Percentiles rank a stretch among this genome's conserved stretches.
Conservation (phyloP, 1,140 invertebrate genomes). For the Aphaenogaster floridana region DNA sequence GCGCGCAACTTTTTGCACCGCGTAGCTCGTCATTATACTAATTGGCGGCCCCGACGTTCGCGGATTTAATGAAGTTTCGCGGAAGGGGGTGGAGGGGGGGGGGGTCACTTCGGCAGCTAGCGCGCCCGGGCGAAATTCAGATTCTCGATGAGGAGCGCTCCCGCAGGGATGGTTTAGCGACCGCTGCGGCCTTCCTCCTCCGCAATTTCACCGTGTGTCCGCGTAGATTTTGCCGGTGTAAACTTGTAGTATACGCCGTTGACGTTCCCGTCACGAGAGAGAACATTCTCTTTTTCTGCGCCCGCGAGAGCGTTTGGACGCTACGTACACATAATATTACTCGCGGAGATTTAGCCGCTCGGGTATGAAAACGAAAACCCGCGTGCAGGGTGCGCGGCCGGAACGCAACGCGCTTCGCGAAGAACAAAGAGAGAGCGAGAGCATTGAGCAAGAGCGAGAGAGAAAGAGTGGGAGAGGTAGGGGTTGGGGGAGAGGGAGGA, state of each 20-base stretch:
- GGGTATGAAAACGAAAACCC: conserved; percentile 3
- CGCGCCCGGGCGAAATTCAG: conserved; percentile 18
- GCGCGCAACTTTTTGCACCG: conserved; percentile 55
- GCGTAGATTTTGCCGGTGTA: not conserved
- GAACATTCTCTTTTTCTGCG: conserved; percentile 2
- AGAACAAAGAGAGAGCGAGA: conserved; percentile 9
- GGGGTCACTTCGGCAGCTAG: conserved; percentile 38
- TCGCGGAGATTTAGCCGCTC: conserved; percentile 32
- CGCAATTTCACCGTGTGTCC: not conserved
- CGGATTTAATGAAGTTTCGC: conserved; percentile 59
- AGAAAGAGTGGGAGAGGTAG: not conserved
- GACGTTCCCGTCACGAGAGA: not conserved
- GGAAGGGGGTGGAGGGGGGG: not conserved
- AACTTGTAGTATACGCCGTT: not conserved
- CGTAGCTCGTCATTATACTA: conserved; percentile 60
- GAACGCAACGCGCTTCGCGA: conserved; percentile 31
- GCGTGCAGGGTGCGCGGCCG: not conserved
- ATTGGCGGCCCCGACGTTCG: conserved; percentile 58
- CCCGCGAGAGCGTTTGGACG: not conserved
- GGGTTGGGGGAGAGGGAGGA: not conserved
- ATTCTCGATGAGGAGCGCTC: conserved; percentile 21
- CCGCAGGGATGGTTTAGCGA: not conserved
- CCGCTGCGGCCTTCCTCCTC: not conserved
- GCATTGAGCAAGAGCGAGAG: not conserved
- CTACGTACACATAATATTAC: conserved; percentile 24